A percentile compares a stretch with the other conserved stretches of the same genome.
phyloP scores from a whole-genome alignment of 2,113 vertebrate genomes.

The Eolophus roseicapilla region DNA sequence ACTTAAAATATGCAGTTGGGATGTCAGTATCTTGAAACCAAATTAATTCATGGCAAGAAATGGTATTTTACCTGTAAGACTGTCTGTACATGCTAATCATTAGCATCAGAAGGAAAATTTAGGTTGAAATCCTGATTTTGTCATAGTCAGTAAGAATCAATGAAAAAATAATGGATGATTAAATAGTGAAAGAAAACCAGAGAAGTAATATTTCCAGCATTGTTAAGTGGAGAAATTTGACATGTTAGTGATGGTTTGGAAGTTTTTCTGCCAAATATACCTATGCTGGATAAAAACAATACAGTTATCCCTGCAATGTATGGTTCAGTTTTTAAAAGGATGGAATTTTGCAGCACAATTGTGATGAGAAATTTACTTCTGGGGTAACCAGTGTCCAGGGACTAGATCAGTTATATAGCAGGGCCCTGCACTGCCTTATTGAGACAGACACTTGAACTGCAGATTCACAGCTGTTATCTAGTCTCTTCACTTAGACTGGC shows the following conservation, averaged over 20 bases:
- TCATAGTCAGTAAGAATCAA: not conserved
- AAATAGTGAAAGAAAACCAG: not conserved
- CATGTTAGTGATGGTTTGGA: not conserved
- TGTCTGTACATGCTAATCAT: not conserved
- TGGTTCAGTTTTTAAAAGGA: not conserved
- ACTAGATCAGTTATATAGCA: not conserved
- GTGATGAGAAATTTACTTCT: not conserved
- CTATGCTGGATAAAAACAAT: not conserved
- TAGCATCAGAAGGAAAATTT: not conserved
- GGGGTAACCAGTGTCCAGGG: not conserved
- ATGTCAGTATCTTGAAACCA: not conserved
- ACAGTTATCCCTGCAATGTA: not conserved
- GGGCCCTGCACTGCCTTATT: not conserved
- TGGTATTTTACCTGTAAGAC: not conserved
- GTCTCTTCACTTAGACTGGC: not conserved
- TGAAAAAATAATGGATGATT: not conserved
- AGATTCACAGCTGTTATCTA: slow-evolving; percentile 4
- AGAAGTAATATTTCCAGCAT: not conserved
- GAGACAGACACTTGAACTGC: not conserved
- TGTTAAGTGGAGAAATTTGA: not conserved
- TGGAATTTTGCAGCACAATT: not conserved
- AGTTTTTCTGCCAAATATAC: not conserved
- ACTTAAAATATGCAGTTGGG: not conserved
- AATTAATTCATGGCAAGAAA: not conserved
- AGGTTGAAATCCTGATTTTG: not conserved